phyloP scores from a whole-genome alignment of 2,888 invertebrate genomes.

The Drosophila neotestacea region DNA sequence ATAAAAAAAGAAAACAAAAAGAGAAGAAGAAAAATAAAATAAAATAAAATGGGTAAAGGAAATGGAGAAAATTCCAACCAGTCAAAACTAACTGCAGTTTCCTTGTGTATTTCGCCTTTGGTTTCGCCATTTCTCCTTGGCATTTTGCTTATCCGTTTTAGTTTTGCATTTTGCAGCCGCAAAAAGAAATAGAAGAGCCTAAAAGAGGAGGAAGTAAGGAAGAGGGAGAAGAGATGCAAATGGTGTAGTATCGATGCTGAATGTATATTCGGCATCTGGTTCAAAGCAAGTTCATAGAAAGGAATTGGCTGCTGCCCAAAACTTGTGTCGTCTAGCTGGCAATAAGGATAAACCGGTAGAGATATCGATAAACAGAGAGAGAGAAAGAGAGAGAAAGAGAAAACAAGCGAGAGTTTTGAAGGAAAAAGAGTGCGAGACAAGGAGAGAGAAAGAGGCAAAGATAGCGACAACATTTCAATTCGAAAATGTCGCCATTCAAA shows the following conservation, averaged over 20 bases:
- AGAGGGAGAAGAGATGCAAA: constrained; percentile 2
- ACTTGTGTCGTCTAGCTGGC: not conserved
- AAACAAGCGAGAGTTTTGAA: too few species aligned
- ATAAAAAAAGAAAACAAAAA: constrained; percentile 1
- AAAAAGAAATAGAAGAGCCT: not conserved
- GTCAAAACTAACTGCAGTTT: constrained; percentile 61
- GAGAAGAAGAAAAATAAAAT: constrained; percentile 6
- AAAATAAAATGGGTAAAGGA: constrained; percentile 8
- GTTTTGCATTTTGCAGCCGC: constrained; percentile 39
- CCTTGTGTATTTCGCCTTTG: constrained; percentile 38
- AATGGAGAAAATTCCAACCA: constrained; percentile 20
- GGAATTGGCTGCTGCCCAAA: constrained; percentile 26
- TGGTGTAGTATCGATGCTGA: constrained; percentile 20
- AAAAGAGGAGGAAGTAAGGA: not conserved
- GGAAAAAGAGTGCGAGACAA: too few species aligned
- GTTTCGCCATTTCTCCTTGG: constrained; percentile 33
- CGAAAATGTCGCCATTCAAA: constrained; percentile 3
- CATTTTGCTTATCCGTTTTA: constrained; percentile 37
- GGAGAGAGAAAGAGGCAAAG: not conserved
- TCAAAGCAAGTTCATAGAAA: constrained; percentile 5
- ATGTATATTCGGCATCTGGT: constrained; percentile 1
- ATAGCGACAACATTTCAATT: not conserved
- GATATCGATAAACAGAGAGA: not conserved
- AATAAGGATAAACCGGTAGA: not conserved
- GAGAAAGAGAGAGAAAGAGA: not conserved